These are phyloP conservation scores for Ceyx erithaca DNA, from an alignment of 2,797 vertebrate genomes.

Conservation along the genomic window DNA sequence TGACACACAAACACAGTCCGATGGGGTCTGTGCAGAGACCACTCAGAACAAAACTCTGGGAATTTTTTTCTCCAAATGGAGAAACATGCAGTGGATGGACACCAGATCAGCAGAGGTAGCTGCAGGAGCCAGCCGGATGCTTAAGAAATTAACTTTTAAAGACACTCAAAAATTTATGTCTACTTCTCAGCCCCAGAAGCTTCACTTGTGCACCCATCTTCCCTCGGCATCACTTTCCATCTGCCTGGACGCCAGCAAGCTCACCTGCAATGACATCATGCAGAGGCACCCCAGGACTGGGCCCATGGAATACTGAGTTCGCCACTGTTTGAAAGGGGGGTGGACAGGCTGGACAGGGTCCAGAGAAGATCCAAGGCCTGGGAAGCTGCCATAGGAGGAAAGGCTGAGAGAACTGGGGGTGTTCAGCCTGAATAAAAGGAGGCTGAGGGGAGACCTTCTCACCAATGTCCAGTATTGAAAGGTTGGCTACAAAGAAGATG, in stretches of 20 bases:
- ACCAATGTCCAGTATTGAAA: background rate
- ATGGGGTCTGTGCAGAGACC: accelerated
- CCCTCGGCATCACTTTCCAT: background rate
- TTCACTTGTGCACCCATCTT: too few species aligned
- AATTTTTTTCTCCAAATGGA: background rate
- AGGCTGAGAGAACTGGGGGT: background rate
- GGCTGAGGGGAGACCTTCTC: background rate
- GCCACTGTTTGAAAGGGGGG: background rate
- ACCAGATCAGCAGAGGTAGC: background rate
- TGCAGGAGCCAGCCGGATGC: accelerated
- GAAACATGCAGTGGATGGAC: accelerated
- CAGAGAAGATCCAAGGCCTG: background rate
- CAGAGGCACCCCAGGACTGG: accelerated
- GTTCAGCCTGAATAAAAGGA: background rate
- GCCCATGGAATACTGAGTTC: background rate
- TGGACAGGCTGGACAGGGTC: background rate
- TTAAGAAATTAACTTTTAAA: background rate
- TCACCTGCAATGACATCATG: accelerated
- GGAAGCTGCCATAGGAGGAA: background rate
- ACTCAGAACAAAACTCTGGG: accelerated
- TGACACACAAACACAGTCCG: accelerated
- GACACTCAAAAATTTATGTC: background rate
- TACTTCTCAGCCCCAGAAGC: background rate
- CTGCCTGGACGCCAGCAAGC: accelerated
- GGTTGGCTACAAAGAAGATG: background rate